Evolutionary conservation across 2,797 vertebrate species (phyloP).

Genomic region (Ceyx erithaca): DNA sequence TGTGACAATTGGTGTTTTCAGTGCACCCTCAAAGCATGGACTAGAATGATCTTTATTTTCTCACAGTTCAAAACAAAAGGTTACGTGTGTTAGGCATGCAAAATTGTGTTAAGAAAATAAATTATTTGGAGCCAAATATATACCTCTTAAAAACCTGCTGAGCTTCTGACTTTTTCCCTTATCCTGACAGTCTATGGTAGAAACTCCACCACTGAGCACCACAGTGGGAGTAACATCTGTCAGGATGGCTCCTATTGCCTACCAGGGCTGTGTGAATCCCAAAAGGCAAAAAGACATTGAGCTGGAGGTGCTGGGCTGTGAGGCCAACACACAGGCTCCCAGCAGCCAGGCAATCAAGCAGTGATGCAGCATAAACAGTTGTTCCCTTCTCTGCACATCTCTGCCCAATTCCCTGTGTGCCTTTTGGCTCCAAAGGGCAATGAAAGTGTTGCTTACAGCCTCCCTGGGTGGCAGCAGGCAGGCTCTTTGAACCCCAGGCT

Average conservation of each 20-base stretch:
- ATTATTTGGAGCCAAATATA: neutral
- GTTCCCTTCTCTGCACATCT: fast-evolving
- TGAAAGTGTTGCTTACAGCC: neutral
- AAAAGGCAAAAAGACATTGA: neutral
- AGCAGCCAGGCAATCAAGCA: neutral
- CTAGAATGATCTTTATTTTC: neutral
- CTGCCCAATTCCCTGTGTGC: neutral
- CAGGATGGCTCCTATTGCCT: neutral
- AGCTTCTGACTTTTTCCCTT: neutral
- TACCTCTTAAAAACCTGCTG: neutral
- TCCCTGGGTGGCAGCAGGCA: neutral
- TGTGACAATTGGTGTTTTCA: neutral
- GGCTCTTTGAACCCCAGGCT: neutral
- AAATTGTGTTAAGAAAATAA: neutral
- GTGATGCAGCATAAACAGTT: neutral
- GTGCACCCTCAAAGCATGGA: neutral
- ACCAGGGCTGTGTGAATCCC: too few relatives aligned
- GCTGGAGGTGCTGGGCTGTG: neutral
- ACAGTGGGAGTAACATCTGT: neutral
- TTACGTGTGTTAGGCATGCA: neutral
- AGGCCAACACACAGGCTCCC: neutral
- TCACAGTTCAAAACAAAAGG: neutral
- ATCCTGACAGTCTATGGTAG: neutral
- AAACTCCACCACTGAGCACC: neutral
- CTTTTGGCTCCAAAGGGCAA: neutral